Conservation (phyloP, 2,113 vertebrate genomes). For the Halichoerus grypus region DNA sequence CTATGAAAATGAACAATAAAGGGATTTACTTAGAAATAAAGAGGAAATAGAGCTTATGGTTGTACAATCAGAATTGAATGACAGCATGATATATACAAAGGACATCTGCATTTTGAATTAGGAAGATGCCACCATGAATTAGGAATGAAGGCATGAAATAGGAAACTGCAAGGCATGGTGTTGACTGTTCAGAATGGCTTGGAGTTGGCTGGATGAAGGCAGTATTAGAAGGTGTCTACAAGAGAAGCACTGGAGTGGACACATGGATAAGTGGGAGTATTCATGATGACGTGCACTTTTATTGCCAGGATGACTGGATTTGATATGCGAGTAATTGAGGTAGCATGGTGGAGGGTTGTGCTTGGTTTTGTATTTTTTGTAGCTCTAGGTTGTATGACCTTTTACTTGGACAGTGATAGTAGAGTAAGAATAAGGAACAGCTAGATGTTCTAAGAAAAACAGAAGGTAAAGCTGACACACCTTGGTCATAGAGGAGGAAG, state of each 20-base stretch:
- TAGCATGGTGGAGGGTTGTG: neutral
- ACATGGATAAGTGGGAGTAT: neutral
- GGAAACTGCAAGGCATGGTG: neutral
- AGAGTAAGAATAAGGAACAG: neutral
- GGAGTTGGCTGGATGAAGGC: neutral
- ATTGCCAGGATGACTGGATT: neutral
- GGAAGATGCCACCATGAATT: neutral
- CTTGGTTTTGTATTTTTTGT: neutral
- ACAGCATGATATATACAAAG: neutral
- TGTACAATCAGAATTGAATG: neutral
- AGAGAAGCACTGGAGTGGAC: neutral
- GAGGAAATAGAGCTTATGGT: neutral
- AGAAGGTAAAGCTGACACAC: neutral
- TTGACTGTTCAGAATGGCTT: neutral
- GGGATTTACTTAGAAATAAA: neutral
- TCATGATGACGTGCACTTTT: neutral
- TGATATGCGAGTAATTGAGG: neutral
- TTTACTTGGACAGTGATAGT: neutral
- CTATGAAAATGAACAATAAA: neutral
- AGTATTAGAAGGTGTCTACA: neutral
- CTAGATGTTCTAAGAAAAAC: neutral
- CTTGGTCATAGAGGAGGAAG: neutral
- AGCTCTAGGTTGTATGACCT: neutral
- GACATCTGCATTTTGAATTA: neutral
- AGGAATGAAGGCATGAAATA: neutral